Base-by-base conservation (phyloP, 1,140 invertebrate genomes). In the Phocides pigmalion region DNA sequence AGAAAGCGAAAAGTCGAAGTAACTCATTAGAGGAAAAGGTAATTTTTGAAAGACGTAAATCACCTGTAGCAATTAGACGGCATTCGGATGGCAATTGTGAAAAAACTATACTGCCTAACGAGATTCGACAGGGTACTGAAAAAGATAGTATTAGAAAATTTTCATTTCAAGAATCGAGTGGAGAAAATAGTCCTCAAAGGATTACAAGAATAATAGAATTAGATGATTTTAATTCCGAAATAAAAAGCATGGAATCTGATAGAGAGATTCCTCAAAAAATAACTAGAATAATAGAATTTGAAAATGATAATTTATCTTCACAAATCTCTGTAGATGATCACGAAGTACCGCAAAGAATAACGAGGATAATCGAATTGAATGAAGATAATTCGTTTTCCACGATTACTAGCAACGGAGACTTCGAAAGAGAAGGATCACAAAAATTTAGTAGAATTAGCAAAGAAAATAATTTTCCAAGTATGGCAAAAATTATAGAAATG, bases 401-500 rank as follows among this genome's bases (percentile, higher is more conserved):
- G 6, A 68, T 75, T 53, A 79, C 74, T 17, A 82, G 71, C 66
- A 77, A 70, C 61, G 70, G 66, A 32, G 84, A 85, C 50, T 50
- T 68, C 15, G 79, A 81, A 19, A 83, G 74, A 62, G 84, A 89
- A 67, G 70, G 71, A 62, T 68, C 70, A 37, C 82, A 85, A 68
- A 87, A 79, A 72, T 64, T 76, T 88, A 68, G 74, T 80, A 58
- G 89, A 90, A 75, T 70, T 76, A 65, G 70, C 79, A 90, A 90
- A 72, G 82, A 89, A 59, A 78, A 71, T 63, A 74, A 66, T 72
- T 88, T 89, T 76, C 80, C 81, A 28, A 89, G 87, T 65, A 90
- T 91, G 86, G 76, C 89, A 20, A 89, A 80, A 79, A 91, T 91
- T 65, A 91, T 91, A 73, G 89, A 91, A 87, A 90, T 91, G 84